Evolutionary conservation across 2,888 invertebrate genomes (phyloP), one percentile per base, ranked within the genome.

Genomic region (Campoplex nolae): DNA sequence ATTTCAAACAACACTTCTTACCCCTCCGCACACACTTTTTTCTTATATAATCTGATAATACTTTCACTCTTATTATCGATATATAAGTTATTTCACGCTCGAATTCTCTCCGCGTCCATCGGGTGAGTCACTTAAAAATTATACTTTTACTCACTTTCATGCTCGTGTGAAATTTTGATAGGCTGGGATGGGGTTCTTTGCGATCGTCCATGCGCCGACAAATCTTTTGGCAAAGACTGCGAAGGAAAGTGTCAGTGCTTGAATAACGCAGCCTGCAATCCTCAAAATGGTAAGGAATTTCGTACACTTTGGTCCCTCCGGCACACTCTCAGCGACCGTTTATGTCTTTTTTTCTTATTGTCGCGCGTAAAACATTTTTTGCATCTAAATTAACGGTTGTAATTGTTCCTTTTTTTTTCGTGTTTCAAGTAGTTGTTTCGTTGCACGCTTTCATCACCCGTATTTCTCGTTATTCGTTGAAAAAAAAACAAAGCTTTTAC

Each of bases 131-230:
- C 23, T 48, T 42, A 56, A 35, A n/a, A 70, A 58, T 58, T 23
- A 67, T 70, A 35, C 18, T 58, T 80, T 75, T 42, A 54, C 58
- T 54, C 32, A 70, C 18, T 73, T 73, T 54, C 23, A 75, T 65
- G 75, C 32, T 45, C 58, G 67, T 82, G 56, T 88, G 18, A 81
- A 78, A 86, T 88, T 90, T 89, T 90, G 87, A 83, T 90, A 94
- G 95, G 95, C 83, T 98, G 97, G 96, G 96, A 96, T 90, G 98
- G 99, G 11, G 96, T 97, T 67, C 97, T 97, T 90, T 99, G 99
- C 93, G 98, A 98, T 93, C 96, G 98, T 56, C 97, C 98, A 0
- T 99, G 99, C 93, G 97, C 97, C 88, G 96, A 97, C 54, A 97
- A 97, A 93, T 97, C 96, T 51, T 99, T 96, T 92, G 99, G 99